Evolutionary conservation across 1,140 invertebrate genomes (phyloP).

Genomic region (Grapholita molesta): DNA sequence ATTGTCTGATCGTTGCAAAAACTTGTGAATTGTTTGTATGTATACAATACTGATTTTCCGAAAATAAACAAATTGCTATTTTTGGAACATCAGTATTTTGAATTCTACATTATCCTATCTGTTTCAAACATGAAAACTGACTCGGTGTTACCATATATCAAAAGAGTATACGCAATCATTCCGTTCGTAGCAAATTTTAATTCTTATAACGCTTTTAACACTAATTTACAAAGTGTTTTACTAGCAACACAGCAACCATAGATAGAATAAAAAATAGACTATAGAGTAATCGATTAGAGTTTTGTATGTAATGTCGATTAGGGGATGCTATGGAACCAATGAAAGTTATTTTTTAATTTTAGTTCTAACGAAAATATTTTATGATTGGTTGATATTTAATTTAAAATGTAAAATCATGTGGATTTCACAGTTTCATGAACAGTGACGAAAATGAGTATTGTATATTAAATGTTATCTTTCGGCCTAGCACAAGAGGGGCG

Average conservation of each 20-base stretch:
- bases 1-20: background rate
- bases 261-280: slow-evolving; percentile 9
- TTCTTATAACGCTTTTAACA: background rate
- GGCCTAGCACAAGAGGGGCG: too few relatives aligned
- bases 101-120: background rate
- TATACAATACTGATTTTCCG: background rate
- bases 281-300: background rate
- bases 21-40: background rate
- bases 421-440: background rate
- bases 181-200: background rate
- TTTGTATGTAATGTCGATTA: slow-evolving; percentile 14
- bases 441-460: background rate
- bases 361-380: background rate
- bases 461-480: too few relatives aligned
- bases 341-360: slow-evolving; percentile 1
- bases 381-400: background rate
- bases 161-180: slow-evolving; percentile 5
- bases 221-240: background rate
- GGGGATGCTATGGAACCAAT: slow-evolving; percentile 14
- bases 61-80: background rate
- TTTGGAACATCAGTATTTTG: background rate
- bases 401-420: background rate
- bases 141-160: slow-evolving; percentile 9
- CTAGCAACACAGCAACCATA: slow-evolving; percentile 10
- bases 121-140: background rate